Percentiles rank a stretch among this genome's conserved stretches.
phyloP scores from a whole-genome alignment of 2,113 vertebrate species.

The Syngnathoides biaculeatus region DNA sequence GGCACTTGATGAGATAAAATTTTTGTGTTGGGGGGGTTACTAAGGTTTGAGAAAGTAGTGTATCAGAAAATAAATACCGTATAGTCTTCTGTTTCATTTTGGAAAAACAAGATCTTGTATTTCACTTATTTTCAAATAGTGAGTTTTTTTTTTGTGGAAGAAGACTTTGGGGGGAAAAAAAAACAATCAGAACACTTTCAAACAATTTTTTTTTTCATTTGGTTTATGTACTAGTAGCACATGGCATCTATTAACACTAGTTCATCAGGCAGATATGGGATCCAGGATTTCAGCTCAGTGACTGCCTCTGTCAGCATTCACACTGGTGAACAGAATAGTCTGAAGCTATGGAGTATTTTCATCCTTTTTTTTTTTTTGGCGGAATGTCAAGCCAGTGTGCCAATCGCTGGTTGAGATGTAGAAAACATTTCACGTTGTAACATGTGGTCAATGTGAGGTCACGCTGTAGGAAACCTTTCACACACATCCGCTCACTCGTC shows the following conservation, averaged over 20 bases:
- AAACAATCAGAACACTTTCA: neutral
- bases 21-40: neutral
- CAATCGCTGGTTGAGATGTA: neutral
- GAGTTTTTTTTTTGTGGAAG: neutral
- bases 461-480: conserved; percentile 11
- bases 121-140: neutral
- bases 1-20: neutral
- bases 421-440: neutral
- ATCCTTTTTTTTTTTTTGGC: neutral
- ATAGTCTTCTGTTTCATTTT: neutral
- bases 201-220: neutral
- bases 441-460: neutral
- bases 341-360: neutral
- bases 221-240: neutral
- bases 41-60: neutral
- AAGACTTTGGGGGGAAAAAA: neutral
- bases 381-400: neutral
- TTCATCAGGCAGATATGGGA: neutral
- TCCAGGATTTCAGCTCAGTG: neutral
- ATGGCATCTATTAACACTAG: neutral
- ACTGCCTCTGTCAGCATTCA: neutral
- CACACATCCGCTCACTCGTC: conserved; percentile 47
- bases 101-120: too few species aligned
- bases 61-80: neutral
- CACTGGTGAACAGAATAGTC: neutral